Conservation (phyloP, 2,797 vertebrate species). For the Epinephelus awoara region DNA sequence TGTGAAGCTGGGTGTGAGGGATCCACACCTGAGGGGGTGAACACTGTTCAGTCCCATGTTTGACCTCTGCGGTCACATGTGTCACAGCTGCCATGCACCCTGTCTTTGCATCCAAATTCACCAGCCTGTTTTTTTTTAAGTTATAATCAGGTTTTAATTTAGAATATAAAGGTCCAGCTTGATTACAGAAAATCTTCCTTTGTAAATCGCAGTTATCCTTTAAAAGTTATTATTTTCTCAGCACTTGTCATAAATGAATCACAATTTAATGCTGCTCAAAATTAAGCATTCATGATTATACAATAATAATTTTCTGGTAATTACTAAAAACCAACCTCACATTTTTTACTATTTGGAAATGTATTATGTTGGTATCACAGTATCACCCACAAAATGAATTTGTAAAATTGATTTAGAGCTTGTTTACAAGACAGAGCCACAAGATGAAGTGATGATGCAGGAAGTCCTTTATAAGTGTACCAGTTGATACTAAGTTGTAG, state of each 20-base stretch:
- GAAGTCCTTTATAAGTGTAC: neutral
- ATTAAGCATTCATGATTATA: neutral
- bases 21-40: conserved; percentile 44
- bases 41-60: neutral
- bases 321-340: too few relatives aligned
- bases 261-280: neutral
- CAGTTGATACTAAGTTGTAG: neutral
- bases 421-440: too few relatives aligned
- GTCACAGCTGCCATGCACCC: too few relatives aligned
- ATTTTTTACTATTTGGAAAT: neutral
- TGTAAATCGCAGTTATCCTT: too few relatives aligned
- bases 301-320: too few relatives aligned
- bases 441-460: neutral
- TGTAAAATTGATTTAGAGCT: neutral
- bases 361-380: neutral
- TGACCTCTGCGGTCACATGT: conserved; percentile 30
- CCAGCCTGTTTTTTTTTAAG: too few relatives aligned
- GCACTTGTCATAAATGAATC: neutral
- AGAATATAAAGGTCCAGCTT: too few relatives aligned
- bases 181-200: too few relatives aligned
- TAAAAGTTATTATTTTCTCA: neutral
- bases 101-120: too few relatives aligned
- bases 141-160: too few relatives aligned
- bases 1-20: conserved; percentile 57
- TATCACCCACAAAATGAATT: neutral